These are phyloP conservation scores for Haliclona indistincta DNA, from an alignment of 37 sponge, comb jelly and placozoan species.

Conservation along the genomic window DNA sequence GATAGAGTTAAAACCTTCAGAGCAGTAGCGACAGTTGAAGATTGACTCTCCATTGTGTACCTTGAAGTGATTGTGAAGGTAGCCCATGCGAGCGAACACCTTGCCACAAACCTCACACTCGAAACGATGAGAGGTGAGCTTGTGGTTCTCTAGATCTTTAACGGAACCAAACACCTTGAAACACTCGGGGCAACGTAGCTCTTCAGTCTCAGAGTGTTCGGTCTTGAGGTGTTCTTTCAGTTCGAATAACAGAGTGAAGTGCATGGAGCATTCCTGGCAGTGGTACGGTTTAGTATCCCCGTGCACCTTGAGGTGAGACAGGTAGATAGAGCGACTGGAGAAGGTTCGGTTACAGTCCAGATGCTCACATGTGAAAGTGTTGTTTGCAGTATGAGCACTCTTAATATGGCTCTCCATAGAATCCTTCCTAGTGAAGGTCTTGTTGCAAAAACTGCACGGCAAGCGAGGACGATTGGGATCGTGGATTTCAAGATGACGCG, in stretches of 20 bases:
- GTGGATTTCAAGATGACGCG: constrained; percentile 61
- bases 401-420: constrained; percentile 59
- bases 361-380: constrained; percentile 42
- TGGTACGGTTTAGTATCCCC: constrained; percentile 46
- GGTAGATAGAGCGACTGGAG: constrained; percentile 34
- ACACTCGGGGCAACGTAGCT: constrained; percentile 50
- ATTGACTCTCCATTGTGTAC: constrained; percentile 46
- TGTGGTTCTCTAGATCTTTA: constrained; percentile 39
- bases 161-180: constrained; percentile 43
- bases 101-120: constrained; percentile 67
- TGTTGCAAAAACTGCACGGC: constrained; percentile 48
- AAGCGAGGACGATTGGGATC: constrained; percentile 64
- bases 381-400: constrained; percentile 48
- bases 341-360: constrained; percentile 40
- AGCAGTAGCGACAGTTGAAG: constrained; percentile 56
- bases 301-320: constrained; percentile 55
- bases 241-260: constrained; percentile 53
- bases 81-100: constrained; percentile 63
- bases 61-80: constrained; percentile 64
- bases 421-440: constrained; percentile 50
- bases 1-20: constrained; percentile 36
- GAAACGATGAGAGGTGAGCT: constrained; percentile 36
- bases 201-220: constrained; percentile 41
- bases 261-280: constrained; percentile 42
- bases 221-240: constrained; percentile 34